Percentiles rank a stretch among this genome's conserved stretches.
phyloP scores from a whole-genome alignment of 2,888 invertebrate species.

The Arctia plantaginis region DNA sequence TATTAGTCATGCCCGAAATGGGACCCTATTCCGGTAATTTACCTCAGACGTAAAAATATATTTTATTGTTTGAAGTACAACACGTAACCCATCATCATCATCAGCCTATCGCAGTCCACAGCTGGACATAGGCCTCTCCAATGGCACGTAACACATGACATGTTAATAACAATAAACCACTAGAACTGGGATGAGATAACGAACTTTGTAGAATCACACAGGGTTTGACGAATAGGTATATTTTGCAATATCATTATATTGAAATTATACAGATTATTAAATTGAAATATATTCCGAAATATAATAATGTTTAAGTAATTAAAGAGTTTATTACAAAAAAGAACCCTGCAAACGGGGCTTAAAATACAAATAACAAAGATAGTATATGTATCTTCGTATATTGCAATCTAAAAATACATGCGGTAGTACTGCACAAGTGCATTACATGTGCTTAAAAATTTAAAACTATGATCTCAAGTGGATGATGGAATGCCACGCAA shows the following conservation, averaged over 20 bases:
- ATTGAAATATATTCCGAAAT: background rate
- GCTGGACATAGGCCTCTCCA: too few relatives aligned
- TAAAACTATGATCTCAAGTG: constrained; percentile 61
- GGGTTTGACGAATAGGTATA: constrained; percentile 24
- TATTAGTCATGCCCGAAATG: background rate
- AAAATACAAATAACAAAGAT: background rate
- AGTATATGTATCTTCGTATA: background rate
- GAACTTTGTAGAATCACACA: constrained; percentile 33
- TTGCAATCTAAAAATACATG: constrained; percentile 52
- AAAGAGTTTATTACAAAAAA: background rate
- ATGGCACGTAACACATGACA: background rate
- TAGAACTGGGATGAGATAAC: constrained; percentile 35
- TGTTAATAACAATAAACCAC: constrained; percentile 23
- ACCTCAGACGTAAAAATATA: background rate
- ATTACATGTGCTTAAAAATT: constrained; percentile 36
- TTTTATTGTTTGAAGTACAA: background rate
- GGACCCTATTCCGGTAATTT: background rate
- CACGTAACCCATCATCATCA: too few relatives aligned
- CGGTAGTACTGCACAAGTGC: constrained; percentile 52
- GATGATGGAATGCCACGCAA: constrained; percentile 51
- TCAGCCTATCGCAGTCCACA: too few relatives aligned
- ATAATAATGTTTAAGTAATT: background rate
- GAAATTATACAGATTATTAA: background rate
- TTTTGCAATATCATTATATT: background rate
- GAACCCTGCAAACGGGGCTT: background rate